Evolutionary conservation across 2,797 vertebrate genomes (phyloP), one percentile per base, ranked within the genome.

Genomic region (Allobates femoralis): DNA sequence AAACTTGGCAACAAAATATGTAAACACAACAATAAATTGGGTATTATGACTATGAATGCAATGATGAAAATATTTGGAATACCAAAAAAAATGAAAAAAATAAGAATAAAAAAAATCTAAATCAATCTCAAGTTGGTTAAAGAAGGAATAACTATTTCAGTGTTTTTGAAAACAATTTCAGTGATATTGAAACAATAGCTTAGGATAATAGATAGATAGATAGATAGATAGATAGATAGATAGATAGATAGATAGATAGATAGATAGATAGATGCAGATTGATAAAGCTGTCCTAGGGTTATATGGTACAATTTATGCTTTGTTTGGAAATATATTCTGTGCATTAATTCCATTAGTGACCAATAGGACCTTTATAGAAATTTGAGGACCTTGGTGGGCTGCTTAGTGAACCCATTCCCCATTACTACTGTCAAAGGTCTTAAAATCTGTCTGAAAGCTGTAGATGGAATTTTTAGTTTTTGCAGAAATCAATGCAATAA

Each of bases 401-500:
- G 32, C 19, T 32, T 77, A 58, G 64, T 77, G 51, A 19, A 51
- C 11, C 19, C 21, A 46, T 23, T 34, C 32, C 15, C 12, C 41
- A 37, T 14, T 21, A 53, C 23, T 62, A 3, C 11, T 51, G 75
- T 79, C 64, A 71, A 66, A 89, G 85, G 53, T 82, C 76, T 73
- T 46, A 0, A 2, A 80, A 86, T 89, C 88, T 86, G 87, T 21
- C 90, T 77, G 10, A 16, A 78, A 89, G 86, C 88, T 87, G 74
- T 82, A 89, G 86, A 91, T 87, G 88, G 85, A 64, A 53, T 89
- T 87, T 83, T 26, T 30, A 84, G 84, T 56, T 74, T n/a, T 84
- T 90, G 78, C 84, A 91, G 67, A 75, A 90, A 91, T 92, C 89
- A 56, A 88, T 86, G 79, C 82, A 79, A 89, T 84, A 84, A 86